Conservation (phyloP, 1,140 invertebrate genomes). For the Ditylenchus dipsaci region DNA sequence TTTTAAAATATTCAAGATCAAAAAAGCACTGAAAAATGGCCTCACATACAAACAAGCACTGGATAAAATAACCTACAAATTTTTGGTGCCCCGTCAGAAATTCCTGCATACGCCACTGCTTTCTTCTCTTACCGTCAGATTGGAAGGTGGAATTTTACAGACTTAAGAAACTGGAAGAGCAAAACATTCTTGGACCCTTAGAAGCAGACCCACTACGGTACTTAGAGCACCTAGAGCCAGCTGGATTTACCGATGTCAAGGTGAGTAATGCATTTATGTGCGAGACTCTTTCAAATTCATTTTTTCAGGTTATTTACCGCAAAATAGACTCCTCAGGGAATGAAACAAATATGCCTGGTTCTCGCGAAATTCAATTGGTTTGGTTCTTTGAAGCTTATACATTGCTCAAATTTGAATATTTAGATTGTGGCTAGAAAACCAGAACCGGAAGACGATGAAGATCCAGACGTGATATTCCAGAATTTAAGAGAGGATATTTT, state of each 20-base stretch:
- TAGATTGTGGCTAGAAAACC: constrained; percentile 19
- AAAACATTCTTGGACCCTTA: background rate
- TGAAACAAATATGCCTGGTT: background rate
- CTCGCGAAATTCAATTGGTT: constrained; percentile 1
- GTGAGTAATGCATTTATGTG: background rate
- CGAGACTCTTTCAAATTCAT: background rate
- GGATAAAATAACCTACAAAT: too few species aligned
- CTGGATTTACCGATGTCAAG: constrained; percentile 30
- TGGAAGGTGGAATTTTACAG: too few species aligned
- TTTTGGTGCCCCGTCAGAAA: too few species aligned
- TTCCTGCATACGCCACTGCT: too few species aligned
- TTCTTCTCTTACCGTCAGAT: too few species aligned
- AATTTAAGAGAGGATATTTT: constrained; percentile 2
- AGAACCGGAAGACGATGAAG: background rate
- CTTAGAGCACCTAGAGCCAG: constrained; percentile 22
- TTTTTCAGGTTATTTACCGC: constrained; percentile 9
- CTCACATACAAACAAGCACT: too few species aligned
- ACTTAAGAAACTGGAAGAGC: constrained; percentile 18
- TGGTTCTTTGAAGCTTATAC: too few species aligned
- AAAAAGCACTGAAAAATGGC: too few species aligned
- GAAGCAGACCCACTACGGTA: constrained; percentile 34
- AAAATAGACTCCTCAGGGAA: background rate
- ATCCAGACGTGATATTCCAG: background rate
- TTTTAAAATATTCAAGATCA: too few species aligned
- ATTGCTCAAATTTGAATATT: too few species aligned